Conservation (phyloP, 2,888 invertebrate genomes). For the Xestoiulus laeticollis region DNA sequence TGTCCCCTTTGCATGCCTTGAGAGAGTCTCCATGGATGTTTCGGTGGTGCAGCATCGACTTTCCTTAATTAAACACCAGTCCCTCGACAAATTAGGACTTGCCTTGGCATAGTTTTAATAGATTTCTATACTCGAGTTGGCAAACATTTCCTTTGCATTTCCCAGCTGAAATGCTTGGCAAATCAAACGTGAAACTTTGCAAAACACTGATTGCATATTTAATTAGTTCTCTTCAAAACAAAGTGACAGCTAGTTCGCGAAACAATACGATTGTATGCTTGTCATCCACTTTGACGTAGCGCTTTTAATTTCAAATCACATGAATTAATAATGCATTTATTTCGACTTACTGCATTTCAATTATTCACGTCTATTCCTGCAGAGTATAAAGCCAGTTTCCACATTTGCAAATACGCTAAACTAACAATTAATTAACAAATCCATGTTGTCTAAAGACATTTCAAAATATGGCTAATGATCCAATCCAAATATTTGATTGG, state of each 20-base stretch:
- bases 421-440: neutral
- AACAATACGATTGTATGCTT: neutral
- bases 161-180: constrained; percentile 21
- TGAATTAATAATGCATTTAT: neutral
- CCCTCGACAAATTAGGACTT: neutral
- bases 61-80: constrained; percentile 16
- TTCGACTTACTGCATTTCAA: neutral
- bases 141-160: neutral
- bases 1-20: neutral
- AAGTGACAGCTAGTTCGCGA: neutral
- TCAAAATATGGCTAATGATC: neutral
- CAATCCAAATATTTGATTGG: neutral
- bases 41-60: neutral
- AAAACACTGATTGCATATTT: constrained; percentile 32
- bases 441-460: neutral
- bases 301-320: neutral
- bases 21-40: neutral
- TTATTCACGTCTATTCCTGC: neutral
- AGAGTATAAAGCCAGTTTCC: neutral
- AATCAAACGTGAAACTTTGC: constrained; percentile 34
- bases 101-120: constrained; percentile 27
- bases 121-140: neutral
- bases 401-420: neutral
- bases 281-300: neutral
- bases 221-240: neutral